Evolutionary conservation across 2,888 invertebrate species (phyloP), one percentile per base, ranked within the genome.

Genomic region (Petrophora chlorosata): DNA sequence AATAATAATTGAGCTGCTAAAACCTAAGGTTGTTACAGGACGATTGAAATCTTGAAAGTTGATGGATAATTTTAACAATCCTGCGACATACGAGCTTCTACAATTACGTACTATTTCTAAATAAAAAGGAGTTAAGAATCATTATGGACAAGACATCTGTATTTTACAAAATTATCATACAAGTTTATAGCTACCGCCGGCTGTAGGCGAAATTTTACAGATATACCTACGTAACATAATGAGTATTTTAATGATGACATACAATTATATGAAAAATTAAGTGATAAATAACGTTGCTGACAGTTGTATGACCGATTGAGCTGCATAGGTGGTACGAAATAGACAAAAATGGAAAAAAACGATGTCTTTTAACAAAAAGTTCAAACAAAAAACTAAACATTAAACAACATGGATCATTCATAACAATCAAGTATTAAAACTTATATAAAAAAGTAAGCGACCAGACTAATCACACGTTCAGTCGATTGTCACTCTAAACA

Each of bases 361-460:
- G 1, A 12, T 30, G 41, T 39, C 49, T 35, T 50, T 38, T 47
- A 44, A 56, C 47, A 38, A 38, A 32, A 26, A 12, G 14, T 17
- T 15, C 7, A 14, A 25, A 35, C 16, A 16, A 35, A 13, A 30
- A 40, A 29, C 26, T 30, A 38, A 34, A 29, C 15, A 29, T 14
- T 17, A 38, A 16, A 34, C 25, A 33, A 45, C 19, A 30, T 15
- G 12, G 2, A 15, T 10, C 26, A 33, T 25, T 25, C 10, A 13
- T 42, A 41, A 41, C 25, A 25, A 41, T 26, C 42, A 17, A 35
- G 32, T 12, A 25, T 5, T 32, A 33, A 25, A 32, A 13, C 1
- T 3, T 15, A 32, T 32, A 41, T 8, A 41, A 25, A 25, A 23
- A 30, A 3, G 8, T 7, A 29, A 19, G n/a, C n/a, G 41, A 40